Evolutionary conservation across 1,140 invertebrate genomes (phyloP).

Genomic region (Sarcophaga peregrina): DNA sequence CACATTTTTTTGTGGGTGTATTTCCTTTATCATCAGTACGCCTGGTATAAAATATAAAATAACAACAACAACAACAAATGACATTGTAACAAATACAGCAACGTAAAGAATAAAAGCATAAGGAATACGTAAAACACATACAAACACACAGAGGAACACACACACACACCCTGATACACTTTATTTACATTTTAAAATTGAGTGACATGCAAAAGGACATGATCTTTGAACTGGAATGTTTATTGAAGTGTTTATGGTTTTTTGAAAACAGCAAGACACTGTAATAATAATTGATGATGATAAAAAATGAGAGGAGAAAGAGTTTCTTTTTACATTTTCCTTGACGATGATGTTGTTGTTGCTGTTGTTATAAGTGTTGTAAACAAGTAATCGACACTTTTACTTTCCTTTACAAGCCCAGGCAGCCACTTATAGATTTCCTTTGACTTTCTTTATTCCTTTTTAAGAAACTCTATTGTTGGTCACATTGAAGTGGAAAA

Average conservation of each 20-base stretch:
- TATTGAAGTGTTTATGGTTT: conserved; percentile 22
- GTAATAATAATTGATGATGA: neutral
- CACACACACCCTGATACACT: neutral
- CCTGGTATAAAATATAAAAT: too few species aligned
- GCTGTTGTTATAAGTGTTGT: neutral
- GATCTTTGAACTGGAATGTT: neutral
- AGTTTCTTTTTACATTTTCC: neutral
- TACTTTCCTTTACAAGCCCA: conserved; percentile 2
- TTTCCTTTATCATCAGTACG: too few species aligned
- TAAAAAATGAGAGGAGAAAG: neutral
- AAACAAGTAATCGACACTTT: conserved; percentile 27
- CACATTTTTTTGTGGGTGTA: too few species aligned
- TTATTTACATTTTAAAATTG: conserved; percentile 7
- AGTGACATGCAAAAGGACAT: conserved; percentile 24
- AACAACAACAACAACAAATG: too few species aligned
- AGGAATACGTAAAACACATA: too few species aligned
- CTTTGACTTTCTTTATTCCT: neutral
- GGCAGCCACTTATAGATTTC: neutral
- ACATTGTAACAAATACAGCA: too few species aligned
- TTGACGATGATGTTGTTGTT: too few species aligned
- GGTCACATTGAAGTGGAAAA: neutral
- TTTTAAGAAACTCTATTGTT: neutral
- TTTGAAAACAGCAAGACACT: neutral
- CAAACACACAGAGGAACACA: too few species aligned
- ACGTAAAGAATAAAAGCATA: too few species aligned